Percentiles rank a stretch among this genome's conserved stretches.
These are phyloP conservation scores for Agapetus fuscipes DNA, from an alignment of 2,888 invertebrate species.

Conservation along the genomic window DNA sequence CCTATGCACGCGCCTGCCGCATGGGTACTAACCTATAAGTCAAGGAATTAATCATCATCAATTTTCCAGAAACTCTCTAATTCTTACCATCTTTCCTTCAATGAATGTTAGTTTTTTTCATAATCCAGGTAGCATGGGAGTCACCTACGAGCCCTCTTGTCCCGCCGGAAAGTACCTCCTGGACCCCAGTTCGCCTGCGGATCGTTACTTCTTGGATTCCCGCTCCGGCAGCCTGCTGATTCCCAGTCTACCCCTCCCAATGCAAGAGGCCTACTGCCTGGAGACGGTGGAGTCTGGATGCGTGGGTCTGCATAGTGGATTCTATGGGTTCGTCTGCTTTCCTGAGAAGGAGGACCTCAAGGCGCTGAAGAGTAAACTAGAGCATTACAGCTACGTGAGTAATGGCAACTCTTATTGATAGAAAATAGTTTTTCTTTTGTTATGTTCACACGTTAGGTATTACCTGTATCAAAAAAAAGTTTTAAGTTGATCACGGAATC, in stretches of 20 bases:
- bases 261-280: conserved; percentile 34
- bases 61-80: neutral
- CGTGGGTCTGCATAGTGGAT: neutral
- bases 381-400: conserved; percentile 36
- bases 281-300: conserved; percentile 24
- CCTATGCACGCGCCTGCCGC: too few relatives aligned
- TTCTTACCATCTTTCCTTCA: neutral
- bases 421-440: too few relatives aligned
- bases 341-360: conserved; percentile 23
- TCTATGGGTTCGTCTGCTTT: conserved; percentile 35
- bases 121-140: conserved; percentile 11
- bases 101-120: neutral
- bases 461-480: too few relatives aligned
- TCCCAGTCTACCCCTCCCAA: conserved; percentile 22
- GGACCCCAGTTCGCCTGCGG: conserved; percentile 27
- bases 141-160: conserved; percentile 28
- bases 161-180: conserved; percentile 29
- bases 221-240: conserved; percentile 12
- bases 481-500: too few relatives aligned
- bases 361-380: conserved; percentile 28
- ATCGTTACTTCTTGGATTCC: conserved; percentile 13
- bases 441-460: too few relatives aligned
- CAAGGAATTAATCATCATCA: too few relatives aligned
- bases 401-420: neutral
- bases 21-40: too few relatives aligned